Conservation (phyloP, 2,797 vertebrate species). For the Peromyscus attwateri region DNA sequence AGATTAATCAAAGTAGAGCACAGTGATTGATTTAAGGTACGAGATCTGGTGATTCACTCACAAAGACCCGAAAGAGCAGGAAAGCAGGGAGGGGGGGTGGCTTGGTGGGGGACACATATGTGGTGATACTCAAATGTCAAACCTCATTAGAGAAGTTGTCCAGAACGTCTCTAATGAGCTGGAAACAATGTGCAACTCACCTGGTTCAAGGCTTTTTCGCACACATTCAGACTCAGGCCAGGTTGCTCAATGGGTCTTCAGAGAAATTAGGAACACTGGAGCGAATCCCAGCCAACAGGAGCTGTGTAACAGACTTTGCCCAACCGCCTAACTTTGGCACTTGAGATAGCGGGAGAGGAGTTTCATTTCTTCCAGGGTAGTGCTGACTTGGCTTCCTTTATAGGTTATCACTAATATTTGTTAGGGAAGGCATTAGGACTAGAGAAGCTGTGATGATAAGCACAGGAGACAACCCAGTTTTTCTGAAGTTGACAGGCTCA, state of each 20-base stretch:
- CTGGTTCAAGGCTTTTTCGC: slow-evolving; percentile 78
- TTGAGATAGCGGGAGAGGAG: slow-evolving; percentile 27
- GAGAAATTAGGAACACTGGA: slow-evolving; percentile 78
- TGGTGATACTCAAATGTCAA: slow-evolving; percentile 77
- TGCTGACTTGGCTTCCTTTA: slow-evolving; percentile 1
- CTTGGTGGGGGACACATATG: slow-evolving; percentile 63
- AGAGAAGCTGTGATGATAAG: neutral
- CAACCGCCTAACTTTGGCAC: slow-evolving; percentile 49
- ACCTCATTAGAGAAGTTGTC: slow-evolving; percentile 82
- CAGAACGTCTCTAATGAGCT: slow-evolving; percentile 83
- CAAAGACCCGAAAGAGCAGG: slow-evolving; percentile 17
- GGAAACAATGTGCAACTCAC: slow-evolving; percentile 81
- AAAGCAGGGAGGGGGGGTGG: neutral
- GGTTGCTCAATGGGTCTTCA: slow-evolving; percentile 82
- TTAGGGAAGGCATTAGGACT: neutral
- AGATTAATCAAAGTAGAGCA: slow-evolving; percentile 71
- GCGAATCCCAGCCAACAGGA: slow-evolving; percentile 77
- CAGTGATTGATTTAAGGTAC: slow-evolving; percentile 60
- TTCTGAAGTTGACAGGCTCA: slow-evolving; percentile 58
- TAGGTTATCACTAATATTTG: neutral
- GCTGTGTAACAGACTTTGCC: slow-evolving; percentile 66
- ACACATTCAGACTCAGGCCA: slow-evolving; percentile 81
- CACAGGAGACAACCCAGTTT: neutral
- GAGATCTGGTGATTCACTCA: slow-evolving; percentile 58
- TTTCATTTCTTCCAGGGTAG: neutral